A percentile compares a stretch with the other conserved stretches of the same genome.
Evolutionary conservation across 2,113 vertebrate species (phyloP).

Genomic region (Narcine bancroftii): DNA sequence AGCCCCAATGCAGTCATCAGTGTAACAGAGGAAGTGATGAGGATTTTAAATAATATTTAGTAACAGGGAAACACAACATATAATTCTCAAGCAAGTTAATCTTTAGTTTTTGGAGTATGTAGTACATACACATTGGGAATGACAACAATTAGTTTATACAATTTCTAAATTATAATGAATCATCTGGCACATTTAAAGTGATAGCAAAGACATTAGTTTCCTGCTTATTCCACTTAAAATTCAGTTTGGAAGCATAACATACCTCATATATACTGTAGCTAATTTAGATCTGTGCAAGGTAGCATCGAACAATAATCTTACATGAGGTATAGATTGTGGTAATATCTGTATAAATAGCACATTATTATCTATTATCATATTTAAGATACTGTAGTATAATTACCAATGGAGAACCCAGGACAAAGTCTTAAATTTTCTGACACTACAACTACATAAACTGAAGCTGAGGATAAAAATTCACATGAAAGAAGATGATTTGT

Average conservation of each 20-base stretch:
- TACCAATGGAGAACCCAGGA: not conserved
- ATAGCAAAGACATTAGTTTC: not conserved
- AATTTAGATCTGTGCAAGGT: not conserved
- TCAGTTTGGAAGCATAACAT: slow-evolving; percentile 50
- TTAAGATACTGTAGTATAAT: not conserved
- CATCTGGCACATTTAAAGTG: not conserved
- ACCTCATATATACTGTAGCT: slow-evolving; percentile 48
- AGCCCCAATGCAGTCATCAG: too few relatives aligned
- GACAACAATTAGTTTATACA: not conserved
- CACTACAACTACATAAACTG: not conserved
- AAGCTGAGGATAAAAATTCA: not conserved
- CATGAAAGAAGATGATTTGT: not conserved
- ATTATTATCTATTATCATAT: not conserved
- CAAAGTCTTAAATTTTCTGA: not conserved
- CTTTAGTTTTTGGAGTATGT: not conserved
- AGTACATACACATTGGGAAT: not conserved
- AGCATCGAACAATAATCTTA: not conserved
- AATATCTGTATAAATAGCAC: not conserved
- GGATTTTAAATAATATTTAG: not conserved
- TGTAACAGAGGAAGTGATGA: too few relatives aligned
- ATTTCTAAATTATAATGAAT: not conserved
- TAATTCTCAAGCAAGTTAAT: not conserved
- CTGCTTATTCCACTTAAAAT: slow-evolving; percentile 41
- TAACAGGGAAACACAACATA: not conserved
- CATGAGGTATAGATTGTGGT: not conserved